These are phyloP conservation scores for Himalopsyche kuldschensis DNA, from an alignment of 2,888 invertebrate species.

Conservation along the genomic window DNA sequence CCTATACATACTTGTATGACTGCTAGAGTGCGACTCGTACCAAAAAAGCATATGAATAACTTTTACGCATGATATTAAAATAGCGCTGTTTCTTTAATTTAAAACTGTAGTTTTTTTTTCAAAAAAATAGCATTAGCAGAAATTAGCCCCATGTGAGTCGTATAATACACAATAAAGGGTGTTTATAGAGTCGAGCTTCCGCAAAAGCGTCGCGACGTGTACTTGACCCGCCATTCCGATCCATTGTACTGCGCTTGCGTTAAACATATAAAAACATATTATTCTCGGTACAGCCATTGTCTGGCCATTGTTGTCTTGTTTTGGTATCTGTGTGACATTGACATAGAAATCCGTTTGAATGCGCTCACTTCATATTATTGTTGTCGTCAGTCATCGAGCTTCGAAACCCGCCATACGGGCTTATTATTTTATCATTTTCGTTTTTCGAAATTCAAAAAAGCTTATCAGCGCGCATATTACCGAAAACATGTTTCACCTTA, in stretches of 20 bases:
- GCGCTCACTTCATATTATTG: background rate
- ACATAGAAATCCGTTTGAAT: constrained; percentile 35
- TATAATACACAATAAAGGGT: background rate
- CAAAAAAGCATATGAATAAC: too few species aligned
- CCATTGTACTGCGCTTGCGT: constrained; percentile 18
- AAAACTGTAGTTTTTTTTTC: too few species aligned
- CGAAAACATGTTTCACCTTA: too few species aligned
- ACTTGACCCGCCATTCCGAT: constrained; percentile 19
- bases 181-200: background rate
- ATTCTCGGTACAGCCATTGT: constrained; percentile 23
- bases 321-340: constrained; percentile 38
- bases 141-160: too few species aligned
- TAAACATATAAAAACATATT: constrained; percentile 19
- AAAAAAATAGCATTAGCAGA: too few species aligned
- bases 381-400: background rate
- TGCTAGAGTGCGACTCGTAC: too few species aligned
- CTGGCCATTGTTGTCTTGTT: constrained; percentile 27
- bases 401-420: background rate
- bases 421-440: too few species aligned
- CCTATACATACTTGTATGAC: too few species aligned
- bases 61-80: too few species aligned
- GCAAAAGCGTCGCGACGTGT: background rate
- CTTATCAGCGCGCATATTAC: too few species aligned
- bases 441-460: too few species aligned
- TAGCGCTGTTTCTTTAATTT: too few species aligned